Evolutionary conservation across 2,888 invertebrate genomes (phyloP).

Genomic region (Mellilla xanthometata): DNA sequence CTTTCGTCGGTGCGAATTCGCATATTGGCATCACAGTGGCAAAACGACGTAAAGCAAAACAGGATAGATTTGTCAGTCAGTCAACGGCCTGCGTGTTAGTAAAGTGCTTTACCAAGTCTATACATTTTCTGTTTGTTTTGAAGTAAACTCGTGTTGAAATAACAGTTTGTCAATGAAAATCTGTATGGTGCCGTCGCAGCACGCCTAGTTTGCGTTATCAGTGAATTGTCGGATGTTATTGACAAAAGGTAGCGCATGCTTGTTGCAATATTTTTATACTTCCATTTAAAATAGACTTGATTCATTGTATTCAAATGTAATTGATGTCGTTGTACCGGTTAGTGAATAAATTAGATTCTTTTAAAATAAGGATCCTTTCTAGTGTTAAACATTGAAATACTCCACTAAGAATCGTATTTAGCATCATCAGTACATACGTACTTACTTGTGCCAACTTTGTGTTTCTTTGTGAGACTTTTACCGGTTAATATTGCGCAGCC

Average conservation of each 20-base stretch:
- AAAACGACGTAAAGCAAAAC: constrained; percentile 47
- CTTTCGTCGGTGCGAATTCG: constrained; percentile 38
- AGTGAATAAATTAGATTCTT: not conserved
- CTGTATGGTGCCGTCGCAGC: constrained; percentile 36
- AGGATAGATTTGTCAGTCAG: constrained; percentile 34
- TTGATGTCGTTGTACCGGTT: not conserved
- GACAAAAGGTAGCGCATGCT: constrained; percentile 37
- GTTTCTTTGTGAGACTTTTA: too few species aligned
- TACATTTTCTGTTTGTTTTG: constrained; percentile 25
- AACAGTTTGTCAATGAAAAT: constrained; percentile 56
- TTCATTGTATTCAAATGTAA: not conserved
- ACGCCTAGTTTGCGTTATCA: constrained; percentile 19
- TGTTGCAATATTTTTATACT: too few species aligned
- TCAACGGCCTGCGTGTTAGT: constrained; percentile 34
- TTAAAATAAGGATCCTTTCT: too few species aligned
- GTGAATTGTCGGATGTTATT: constrained; percentile 33
- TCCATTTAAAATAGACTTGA: too few species aligned
- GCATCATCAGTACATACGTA: too few species aligned
- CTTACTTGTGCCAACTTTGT: too few species aligned
- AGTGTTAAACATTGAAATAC: too few species aligned
- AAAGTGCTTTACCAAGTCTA: constrained; percentile 5
- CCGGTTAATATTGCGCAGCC: too few species aligned
- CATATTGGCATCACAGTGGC: constrained; percentile 26
- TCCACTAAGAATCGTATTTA: too few species aligned
- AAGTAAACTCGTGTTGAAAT: constrained; percentile 24